A percentile compares a stretch with the other conserved stretches of the same genome.
Conservation (phyloP, 2,113 vertebrate genomes). For the Rhagologus leucostigma region DNA sequence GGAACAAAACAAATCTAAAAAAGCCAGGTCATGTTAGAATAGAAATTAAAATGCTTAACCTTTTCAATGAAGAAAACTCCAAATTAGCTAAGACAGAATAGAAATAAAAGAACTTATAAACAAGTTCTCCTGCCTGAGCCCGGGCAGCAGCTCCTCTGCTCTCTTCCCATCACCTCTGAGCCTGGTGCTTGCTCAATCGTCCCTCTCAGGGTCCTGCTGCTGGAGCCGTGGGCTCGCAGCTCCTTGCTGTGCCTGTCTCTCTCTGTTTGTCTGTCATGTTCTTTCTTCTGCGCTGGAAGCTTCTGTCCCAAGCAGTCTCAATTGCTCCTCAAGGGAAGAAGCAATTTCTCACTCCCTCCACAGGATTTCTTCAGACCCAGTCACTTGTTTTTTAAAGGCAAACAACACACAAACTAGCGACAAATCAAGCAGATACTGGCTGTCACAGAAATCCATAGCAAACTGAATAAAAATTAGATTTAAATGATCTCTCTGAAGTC, state of each 20-base stretch:
- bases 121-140: background rate
- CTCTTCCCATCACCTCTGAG: constrained; percentile 2
- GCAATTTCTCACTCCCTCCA: constrained; percentile 26
- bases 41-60: background rate
- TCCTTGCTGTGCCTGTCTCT: constrained; percentile 4
- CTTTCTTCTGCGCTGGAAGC: constrained; percentile 40
- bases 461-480: background rate
- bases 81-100: background rate
- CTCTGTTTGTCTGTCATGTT: background rate
- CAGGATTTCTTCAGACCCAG: constrained; percentile 19
- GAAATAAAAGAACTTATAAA: background rate
- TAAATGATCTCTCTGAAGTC: background rate
- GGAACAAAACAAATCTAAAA: background rate
- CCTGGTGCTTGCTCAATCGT: background rate
- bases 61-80: background rate
- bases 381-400: background rate
- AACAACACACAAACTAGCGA: background rate
- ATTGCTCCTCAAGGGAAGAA: constrained; percentile 40
- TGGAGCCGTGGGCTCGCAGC: background rate
- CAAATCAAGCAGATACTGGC: constrained; percentile 9
- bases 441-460: background rate
- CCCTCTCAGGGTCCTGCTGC: background rate
- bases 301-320: constrained; percentile 2
- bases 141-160: background rate
- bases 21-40: background rate